A percentile compares a stretch with the other conserved stretches of the same genome.
These are phyloP conservation scores for Tragelaphus imberbis DNA, from an alignment of 2,113 vertebrate genomes.

Conservation along the genomic window DNA sequence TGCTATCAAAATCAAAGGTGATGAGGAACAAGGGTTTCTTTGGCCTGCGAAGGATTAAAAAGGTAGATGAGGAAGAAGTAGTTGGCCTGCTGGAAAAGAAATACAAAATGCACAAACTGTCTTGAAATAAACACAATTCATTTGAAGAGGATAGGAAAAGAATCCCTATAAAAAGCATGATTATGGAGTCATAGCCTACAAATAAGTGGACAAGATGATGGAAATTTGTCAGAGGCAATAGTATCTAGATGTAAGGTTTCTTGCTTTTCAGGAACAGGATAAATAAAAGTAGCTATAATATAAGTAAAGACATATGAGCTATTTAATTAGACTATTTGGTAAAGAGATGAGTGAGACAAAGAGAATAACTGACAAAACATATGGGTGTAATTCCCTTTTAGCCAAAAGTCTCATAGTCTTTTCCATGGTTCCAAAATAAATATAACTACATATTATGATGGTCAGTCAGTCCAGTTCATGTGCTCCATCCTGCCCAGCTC, in stretches of 20 bases:
- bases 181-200: background rate
- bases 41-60: background rate
- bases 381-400: background rate
- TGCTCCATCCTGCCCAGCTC: accelerated
- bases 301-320: background rate
- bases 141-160: background rate
- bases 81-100: background rate
- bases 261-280: background rate
- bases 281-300: background rate
- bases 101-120: background rate
- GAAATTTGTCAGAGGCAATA: background rate
- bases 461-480: background rate
- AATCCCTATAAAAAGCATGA: background rate
- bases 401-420: background rate
- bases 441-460: background rate
- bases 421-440: background rate
- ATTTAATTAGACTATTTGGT: background rate
- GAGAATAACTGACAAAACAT: background rate
- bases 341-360: background rate
- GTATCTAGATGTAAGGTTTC: background rate
- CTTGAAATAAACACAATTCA: background rate
- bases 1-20: background rate
- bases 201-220: background rate
- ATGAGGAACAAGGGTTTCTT: background rate
- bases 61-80: background rate